Evolutionary conservation across 2,888 invertebrate species (phyloP), one percentile per base, ranked within the genome.

Genomic region (Tipula confusa): DNA sequence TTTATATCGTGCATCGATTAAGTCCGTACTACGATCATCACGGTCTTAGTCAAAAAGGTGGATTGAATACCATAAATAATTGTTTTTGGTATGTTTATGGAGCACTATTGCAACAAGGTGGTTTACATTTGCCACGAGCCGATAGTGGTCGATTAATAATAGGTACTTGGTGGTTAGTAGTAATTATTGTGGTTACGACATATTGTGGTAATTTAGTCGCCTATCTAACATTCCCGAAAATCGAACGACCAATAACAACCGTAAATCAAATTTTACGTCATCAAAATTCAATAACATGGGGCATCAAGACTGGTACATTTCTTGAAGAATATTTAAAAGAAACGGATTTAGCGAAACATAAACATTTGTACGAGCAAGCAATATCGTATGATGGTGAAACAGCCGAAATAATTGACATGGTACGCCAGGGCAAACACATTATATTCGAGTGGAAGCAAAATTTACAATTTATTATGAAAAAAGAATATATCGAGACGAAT

Each of bases 201-300:
- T 98, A 97, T 88, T 96, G 96, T 83, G 97, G 97, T 1, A 97
- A 96, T 89, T 91, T 98, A 86, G 97, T 97, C 0, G 97, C 97
- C 0, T 97, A 97, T 88, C 91, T 97, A 79, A 97, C 97, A 0
- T 97, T 97, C 87, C 97, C 97, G 0, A 95, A 95, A 88, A 93
- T 94, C 87, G 94, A 95, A 88, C 90, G 91, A 36, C 92, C 95
- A 0, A 92, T 96, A 29, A 92, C 93, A 2, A 93, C 93, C 0
- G 88, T 96, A 0, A 90, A 92, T 0, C 94, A 95, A 85, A 88
- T 96, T 9, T 86, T 95, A 83, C 86, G 86, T 0, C 89, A 90
- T 83, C 90, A 88, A 43, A 91, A 91, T 0, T 90, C 91, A 0
- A 90, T 94, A 64, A 93, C 94, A 0, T 97, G 96, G 95, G 95